Base-by-base conservation (phyloP, 2,888 invertebrate genomes). In the Dasysyrphus tricinctus region DNA sequence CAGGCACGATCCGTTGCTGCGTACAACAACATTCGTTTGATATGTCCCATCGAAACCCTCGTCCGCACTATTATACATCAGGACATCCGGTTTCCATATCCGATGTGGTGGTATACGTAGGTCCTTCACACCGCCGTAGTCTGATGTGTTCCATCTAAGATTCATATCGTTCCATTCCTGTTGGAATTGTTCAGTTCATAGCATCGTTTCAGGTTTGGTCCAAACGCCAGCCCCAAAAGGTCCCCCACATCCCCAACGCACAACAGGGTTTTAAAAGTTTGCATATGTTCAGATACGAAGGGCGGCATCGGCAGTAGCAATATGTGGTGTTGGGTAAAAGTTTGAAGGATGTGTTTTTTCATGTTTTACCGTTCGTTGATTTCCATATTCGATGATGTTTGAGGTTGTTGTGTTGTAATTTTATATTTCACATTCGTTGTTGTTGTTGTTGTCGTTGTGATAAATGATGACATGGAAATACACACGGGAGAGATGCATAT, bases 31-130 rank as follows among this genome's bases (percentile, higher is more conserved):
- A 94, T 99, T 99, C 89, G 99, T 98, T 88, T 97, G 98, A 94
- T 97, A 99, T 91, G 99, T 99, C 91, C 98, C 98, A 94, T 99
- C 99, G 94, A 99, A 99, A 89, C 98, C 98, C 93, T 99, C 99
- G 94, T 99, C 99, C 92, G 99, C 99, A 94, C 99, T 99, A 96
- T 99, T 99, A 94, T 99, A 99, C 97, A 99, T 98, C 91, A 99
- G 97, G 90, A 99, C 98, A 93, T 99, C 99, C 90, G 99, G 99
- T 94, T 98, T 98, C 99, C 99, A 99, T 92, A 99, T 95, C 92
- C 97, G 96, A 93, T 97, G 97, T 88, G 98, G 97, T 89, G 99
- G 98, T 93, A 99, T 97, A 92, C 98, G 95, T 90, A 99, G 95
- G 93, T 97, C 98, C 93, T 97, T 97, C 80, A 99, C 97, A 89